These are phyloP conservation scores for Rhingia rostrata DNA, from an alignment of 2,888 invertebrate species.

Conservation along the genomic window DNA sequence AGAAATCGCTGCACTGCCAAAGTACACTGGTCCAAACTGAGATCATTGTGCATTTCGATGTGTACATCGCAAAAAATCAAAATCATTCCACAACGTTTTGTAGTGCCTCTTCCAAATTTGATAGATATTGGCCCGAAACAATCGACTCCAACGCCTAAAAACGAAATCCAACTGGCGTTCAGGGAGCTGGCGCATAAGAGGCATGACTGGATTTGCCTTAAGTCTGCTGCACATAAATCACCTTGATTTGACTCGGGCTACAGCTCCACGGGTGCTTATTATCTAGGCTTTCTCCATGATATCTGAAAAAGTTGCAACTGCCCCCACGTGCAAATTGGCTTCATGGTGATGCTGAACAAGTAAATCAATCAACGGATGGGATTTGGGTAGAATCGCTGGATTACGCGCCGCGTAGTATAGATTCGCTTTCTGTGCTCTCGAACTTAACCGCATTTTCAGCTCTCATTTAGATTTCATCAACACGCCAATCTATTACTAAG, in stretches of 20 bases:
- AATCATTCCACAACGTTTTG: constrained; percentile 29
- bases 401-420: constrained; percentile 16
- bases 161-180: too few relatives aligned
- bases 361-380: constrained; percentile 6
- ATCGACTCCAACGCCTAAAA: too few relatives aligned
- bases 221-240: too few relatives aligned
- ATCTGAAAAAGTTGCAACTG: constrained; percentile 7
- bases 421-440: constrained; percentile 6
- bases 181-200: too few relatives aligned
- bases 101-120: constrained; percentile 14
- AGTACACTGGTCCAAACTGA: too few relatives aligned
- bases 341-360: constrained; percentile 21
- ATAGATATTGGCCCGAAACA: too few relatives aligned
- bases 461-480: not conserved
- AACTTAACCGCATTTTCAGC: constrained; percentile 12
- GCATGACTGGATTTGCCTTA: too few relatives aligned
- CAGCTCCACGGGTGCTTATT: too few relatives aligned
- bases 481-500: too few relatives aligned
- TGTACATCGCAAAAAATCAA: constrained; percentile 29
- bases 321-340: constrained; percentile 4
- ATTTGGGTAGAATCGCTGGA: constrained; percentile 17
- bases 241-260: too few relatives aligned
- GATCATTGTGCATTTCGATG: too few relatives aligned
- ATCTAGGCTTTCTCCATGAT: constrained; percentile 23
- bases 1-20: too few relatives aligned